These are phyloP conservation scores for Achroia grisella DNA, from an alignment of 1,140 invertebrate species.

Conservation along the genomic window DNA sequence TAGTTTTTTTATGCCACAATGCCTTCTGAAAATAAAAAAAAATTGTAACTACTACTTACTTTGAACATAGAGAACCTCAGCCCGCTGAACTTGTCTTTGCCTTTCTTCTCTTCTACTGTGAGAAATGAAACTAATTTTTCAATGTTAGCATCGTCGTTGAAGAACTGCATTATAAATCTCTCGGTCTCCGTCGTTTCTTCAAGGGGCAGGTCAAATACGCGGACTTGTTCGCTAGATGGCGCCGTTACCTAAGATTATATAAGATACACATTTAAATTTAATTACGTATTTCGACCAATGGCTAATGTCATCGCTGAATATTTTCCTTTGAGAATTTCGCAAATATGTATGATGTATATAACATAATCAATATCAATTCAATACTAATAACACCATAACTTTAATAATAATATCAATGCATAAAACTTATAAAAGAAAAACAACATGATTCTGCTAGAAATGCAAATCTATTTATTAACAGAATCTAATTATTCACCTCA, in stretches of 20 bases:
- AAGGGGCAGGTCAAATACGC: slow-evolving; percentile 32
- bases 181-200: slow-evolving; percentile 76
- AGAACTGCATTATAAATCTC: slow-evolving; percentile 80
- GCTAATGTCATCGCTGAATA: too few species aligned
- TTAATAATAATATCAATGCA: too few species aligned
- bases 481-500: too few species aligned
- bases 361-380: too few species aligned
- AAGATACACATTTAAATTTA: too few species aligned
- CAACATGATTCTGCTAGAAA: too few species aligned
- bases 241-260: slow-evolving; percentile 36
- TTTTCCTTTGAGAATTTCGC: too few species aligned
- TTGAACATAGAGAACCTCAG: slow-evolving; percentile 82
- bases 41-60: slow-evolving; percentile 61
- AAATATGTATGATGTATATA: too few species aligned
- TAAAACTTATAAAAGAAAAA: too few species aligned
- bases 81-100: slow-evolving; percentile 84
- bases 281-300: too few species aligned
- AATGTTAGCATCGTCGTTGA: slow-evolving; percentile 81
- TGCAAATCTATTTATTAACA: too few species aligned
- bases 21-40: slow-evolving; percentile 8
- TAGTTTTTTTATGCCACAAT: neutral
- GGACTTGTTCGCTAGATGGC: slow-evolving; percentile 39
- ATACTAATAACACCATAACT: too few species aligned
- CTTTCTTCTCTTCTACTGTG: slow-evolving; percentile 91
- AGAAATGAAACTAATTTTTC: slow-evolving; percentile 83